A percentile compares a stretch with the other conserved stretches of the same genome.
Evolutionary conservation across 2,113 vertebrate genomes (phyloP).

Genomic region (Dromiciops gliroides): DNA sequence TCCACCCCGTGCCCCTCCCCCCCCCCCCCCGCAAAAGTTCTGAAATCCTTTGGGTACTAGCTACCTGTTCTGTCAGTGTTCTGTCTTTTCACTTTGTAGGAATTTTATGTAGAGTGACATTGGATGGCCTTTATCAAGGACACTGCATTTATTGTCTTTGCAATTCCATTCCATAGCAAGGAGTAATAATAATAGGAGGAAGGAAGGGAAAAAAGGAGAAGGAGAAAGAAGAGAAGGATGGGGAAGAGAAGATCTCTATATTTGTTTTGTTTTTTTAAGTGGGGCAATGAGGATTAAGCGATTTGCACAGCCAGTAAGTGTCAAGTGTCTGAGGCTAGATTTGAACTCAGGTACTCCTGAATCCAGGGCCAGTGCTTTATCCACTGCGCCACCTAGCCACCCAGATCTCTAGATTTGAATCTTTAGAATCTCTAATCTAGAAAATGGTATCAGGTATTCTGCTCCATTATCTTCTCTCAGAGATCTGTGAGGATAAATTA

Average conservation of each 20-base stretch:
- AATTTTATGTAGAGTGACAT: neutral
- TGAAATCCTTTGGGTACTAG: neutral
- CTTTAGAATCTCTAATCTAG: neutral
- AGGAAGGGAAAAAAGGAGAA: neutral
- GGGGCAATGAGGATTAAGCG: too few relatives aligned
- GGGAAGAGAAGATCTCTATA: neutral
- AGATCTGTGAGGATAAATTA: neutral
- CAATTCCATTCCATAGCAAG: neutral
- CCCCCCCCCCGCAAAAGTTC: neutral
- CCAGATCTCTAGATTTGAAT: neutral
- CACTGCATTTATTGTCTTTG: too few relatives aligned
- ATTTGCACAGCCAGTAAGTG: too few relatives aligned
- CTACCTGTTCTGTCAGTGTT: neutral
- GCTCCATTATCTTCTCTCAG: neutral
- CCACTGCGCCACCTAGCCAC: too few relatives aligned
- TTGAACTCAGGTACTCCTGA: too few relatives aligned
- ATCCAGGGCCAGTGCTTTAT: too few relatives aligned
- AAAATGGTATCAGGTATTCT: neutral
- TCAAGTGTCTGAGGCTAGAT: too few relatives aligned
- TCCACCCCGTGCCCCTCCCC: too few relatives aligned
- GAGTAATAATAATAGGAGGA: neutral
- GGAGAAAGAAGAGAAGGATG: neutral
- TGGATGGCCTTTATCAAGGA: neutral
- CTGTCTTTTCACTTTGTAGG: neutral
- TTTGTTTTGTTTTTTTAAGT: too few relatives aligned